Evolutionary conservation across 2,113 vertebrate genomes (phyloP), one percentile per base, ranked within the genome.

Genomic region (Suricata suricatta): DNA sequence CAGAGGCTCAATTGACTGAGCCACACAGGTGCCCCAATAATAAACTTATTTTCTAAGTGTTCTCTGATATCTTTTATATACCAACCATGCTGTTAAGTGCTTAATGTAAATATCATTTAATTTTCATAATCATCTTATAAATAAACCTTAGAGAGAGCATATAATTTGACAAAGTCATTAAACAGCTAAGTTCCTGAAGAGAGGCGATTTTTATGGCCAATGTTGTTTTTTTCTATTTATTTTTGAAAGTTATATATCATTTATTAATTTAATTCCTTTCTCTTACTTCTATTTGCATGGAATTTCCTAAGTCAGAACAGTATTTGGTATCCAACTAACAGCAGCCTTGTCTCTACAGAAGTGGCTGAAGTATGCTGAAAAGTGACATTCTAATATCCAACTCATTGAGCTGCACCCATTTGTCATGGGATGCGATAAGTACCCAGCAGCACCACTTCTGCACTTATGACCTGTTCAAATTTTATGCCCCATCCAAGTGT

Each of bases 401-500:
- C 4, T 95, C 44, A 68, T 19, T 31, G 38, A 79, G 13, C 23
- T 82, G 15, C 10, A 44, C 41, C n/a, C 90, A 35, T 69, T 92
- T 72, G 38, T 79, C 7, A 92, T 52, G 31, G 27, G 35, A 38
- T 57, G 31, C 2, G 16, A 25, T 68, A 77, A 81, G 4, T 63
- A 23, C 52, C 63, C 35, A 63, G 44, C 7, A 63, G 79, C 8
- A 63, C 7, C 38, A 57, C 71, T 47, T 93, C 63, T 72, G 31
- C 23, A 50, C 63, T 94, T 50, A 74, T 44, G 57, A 74, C 31
- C 69, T 84, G 5, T 69, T 35, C 4, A 19, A 80, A 90, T 87
- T 92, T 89, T 92, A 90, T 94, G 23, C 76, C 35, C 64, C 94
- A 12, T 76, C 31, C 60, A 96, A 86, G 38, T 68, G 27, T 69